Conservation (phyloP, 2,888 invertebrate species). For the Resseliella maxima region DNA sequence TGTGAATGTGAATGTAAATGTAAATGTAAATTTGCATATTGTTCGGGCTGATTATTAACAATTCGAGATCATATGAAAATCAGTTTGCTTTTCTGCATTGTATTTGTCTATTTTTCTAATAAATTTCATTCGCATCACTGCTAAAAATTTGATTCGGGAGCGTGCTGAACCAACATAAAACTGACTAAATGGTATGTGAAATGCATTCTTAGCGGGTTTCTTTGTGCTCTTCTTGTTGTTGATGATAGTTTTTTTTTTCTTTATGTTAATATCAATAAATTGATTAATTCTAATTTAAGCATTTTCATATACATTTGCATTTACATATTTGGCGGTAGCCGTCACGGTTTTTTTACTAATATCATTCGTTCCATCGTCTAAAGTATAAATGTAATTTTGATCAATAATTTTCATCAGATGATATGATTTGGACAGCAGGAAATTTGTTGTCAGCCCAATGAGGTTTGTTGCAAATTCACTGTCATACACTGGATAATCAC, state of each 20-base stretch:
- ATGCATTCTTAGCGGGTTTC: constrained; percentile 4
- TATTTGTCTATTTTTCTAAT: background rate
- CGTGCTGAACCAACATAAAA: constrained; percentile 31
- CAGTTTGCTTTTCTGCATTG: background rate
- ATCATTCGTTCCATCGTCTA: constrained; percentile 61
- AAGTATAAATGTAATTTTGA: constrained; percentile 64
- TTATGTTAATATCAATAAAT: background rate
- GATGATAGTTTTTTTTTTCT: background rate
- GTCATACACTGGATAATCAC: background rate
- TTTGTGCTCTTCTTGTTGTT: no score
- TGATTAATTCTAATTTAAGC: background rate
- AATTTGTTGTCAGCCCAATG: constrained; percentile 66
- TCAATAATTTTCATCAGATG: constrained; percentile 66
- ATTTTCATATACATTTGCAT: background rate
- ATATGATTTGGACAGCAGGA: constrained; percentile 66
- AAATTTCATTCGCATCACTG: background rate
- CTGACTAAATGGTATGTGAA: background rate
- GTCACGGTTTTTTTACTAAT: background rate
- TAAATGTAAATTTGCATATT: background rate
- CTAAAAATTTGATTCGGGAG: background rate
- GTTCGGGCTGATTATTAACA: background rate
- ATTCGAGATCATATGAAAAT: constrained; percentile 46
- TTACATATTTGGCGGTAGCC: background rate
- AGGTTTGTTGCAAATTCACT: constrained; percentile 60
- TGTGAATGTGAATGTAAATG: background rate